A percentile compares a stretch with the other conserved stretches of the same genome.
Conservation (phyloP, 2,888 invertebrate genomes). For the Heliconius ethilla region DNA sequence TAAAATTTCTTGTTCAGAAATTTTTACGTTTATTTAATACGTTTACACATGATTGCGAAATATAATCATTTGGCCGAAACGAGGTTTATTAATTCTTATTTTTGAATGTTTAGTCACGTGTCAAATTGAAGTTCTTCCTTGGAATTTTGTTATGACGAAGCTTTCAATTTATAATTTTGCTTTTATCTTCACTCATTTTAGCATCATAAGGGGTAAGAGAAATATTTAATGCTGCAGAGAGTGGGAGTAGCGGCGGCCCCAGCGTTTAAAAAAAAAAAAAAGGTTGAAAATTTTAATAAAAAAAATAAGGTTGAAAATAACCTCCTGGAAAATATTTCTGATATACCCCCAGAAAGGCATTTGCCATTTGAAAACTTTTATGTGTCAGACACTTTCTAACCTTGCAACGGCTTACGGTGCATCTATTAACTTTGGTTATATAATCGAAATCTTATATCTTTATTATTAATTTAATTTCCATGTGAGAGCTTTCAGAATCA, state of each 20-base stretch:
- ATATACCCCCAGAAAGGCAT: too few species aligned
- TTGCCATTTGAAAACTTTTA: background rate
- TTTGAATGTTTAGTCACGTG: background rate
- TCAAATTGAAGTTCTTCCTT: background rate
- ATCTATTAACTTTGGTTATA: background rate
- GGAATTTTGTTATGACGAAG: slow-evolving; percentile 1
- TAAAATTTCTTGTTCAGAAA: background rate
- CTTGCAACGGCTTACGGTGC: background rate
- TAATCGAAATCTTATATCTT: background rate
- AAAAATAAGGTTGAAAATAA: too few species aligned
- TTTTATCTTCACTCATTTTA: background rate
- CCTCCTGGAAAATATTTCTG: too few species aligned
- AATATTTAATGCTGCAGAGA: background rate
- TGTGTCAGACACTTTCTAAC: background rate
- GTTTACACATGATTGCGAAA: slow-evolving; percentile 11
- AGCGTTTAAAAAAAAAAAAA: too few species aligned
- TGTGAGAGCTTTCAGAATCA: background rate
- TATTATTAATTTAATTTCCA: background rate
- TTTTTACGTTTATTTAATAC: background rate
- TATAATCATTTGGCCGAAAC: background rate
- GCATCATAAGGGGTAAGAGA: background rate
- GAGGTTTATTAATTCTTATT: background rate
- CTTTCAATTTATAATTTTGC: background rate
- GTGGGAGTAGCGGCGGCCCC: too few species aligned
- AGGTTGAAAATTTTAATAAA: too few species aligned